These are phyloP conservation scores for Siderastrea siderea DNA, from an alignment of 92 coral and sea anemone species.

Conservation along the genomic window DNA sequence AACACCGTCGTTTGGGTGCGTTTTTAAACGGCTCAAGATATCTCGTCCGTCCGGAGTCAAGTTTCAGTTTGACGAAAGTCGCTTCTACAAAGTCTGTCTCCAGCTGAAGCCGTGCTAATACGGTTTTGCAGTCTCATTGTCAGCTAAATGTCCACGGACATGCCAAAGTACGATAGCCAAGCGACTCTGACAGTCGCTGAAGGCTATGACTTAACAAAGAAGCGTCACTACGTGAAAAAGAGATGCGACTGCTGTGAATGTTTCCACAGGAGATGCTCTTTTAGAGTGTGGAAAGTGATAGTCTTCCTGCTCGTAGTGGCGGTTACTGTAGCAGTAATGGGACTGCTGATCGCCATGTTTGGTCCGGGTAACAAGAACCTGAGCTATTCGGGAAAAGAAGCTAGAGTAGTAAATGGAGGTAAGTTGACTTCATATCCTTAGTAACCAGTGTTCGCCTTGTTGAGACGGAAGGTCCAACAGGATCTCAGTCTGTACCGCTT, in stretches of 20 bases:
- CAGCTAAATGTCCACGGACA: not conserved
- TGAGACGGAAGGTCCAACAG: too few relatives aligned
- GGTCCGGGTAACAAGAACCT: slow-evolving; percentile 27
- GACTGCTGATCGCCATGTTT: slow-evolving; percentile 16
- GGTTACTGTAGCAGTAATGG: not conserved
- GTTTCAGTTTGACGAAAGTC: too few relatives aligned
- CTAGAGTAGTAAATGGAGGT: not conserved
- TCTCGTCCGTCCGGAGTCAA: too few relatives aligned
- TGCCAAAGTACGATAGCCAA: not conserved
- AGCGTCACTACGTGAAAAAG: not conserved
- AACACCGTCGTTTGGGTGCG: too few relatives aligned
- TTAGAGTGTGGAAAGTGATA: slow-evolving; percentile 35
- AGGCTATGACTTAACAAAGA: slow-evolving; percentile 21
- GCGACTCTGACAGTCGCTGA: slow-evolving; percentile 19
- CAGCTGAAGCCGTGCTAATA: too few relatives aligned
- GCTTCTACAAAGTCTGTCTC: too few relatives aligned
- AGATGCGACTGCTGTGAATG: slow-evolving; percentile 9
- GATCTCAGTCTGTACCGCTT: not conserved
- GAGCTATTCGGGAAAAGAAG: not conserved
- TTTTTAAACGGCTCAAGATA: too few relatives aligned
- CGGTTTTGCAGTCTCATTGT: too few relatives aligned
- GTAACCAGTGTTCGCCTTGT: not conserved
- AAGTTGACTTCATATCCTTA: not conserved
- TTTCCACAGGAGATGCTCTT: not conserved
- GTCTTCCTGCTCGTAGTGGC: not conserved